These are phyloP conservation scores for Yponomeuta sedellus DNA, from an alignment of 2,888 invertebrate genomes.

Conservation along the genomic window DNA sequence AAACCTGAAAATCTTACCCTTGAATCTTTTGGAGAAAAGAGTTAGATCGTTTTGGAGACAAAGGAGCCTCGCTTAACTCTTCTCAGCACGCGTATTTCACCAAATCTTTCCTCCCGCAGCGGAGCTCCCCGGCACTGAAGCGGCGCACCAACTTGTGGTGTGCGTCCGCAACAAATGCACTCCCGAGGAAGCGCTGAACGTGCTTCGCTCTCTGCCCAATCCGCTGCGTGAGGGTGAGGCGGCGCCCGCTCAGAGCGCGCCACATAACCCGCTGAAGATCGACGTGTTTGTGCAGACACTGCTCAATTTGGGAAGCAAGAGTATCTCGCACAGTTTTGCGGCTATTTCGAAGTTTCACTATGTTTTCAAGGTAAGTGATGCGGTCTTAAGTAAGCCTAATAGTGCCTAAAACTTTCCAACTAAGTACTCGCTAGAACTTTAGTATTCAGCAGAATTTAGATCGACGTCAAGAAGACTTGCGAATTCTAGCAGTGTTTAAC, in stretches of 20 bases:
- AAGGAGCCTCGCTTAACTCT: too few relatives aligned
- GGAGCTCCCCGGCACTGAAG: conserved; percentile 85
- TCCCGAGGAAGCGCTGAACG: conserved; percentile 91
- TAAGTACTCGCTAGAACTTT: too few relatives aligned
- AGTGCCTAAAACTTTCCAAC: too few relatives aligned
- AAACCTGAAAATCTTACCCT: too few relatives aligned
- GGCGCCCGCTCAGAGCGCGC: conserved; percentile 79
- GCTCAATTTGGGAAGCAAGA: conserved; percentile 95
- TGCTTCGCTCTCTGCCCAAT: conserved; percentile 91
- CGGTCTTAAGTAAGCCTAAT: conserved; percentile 2
- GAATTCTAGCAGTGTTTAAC: too few relatives aligned
- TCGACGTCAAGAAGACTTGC: too few relatives aligned
- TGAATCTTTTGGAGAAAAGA: too few relatives aligned
- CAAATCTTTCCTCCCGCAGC: conserved; percentile 58
- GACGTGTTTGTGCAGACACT: conserved; percentile 98
- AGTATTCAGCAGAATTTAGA: too few relatives aligned
- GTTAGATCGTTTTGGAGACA: too few relatives aligned
- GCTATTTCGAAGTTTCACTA: conserved; percentile 98
- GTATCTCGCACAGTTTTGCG: conserved; percentile 98
- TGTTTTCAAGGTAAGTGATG: conserved; percentile 85
- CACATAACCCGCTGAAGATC: conserved; percentile 94
- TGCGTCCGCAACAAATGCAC: conserved; percentile 93
- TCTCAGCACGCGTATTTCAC: too few relatives aligned
- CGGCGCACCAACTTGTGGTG: conserved; percentile 90
- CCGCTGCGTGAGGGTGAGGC: conserved; percentile 84